Base-by-base conservation (phyloP, 2,888 invertebrate species). In the Hecatera dysodea region DNA sequence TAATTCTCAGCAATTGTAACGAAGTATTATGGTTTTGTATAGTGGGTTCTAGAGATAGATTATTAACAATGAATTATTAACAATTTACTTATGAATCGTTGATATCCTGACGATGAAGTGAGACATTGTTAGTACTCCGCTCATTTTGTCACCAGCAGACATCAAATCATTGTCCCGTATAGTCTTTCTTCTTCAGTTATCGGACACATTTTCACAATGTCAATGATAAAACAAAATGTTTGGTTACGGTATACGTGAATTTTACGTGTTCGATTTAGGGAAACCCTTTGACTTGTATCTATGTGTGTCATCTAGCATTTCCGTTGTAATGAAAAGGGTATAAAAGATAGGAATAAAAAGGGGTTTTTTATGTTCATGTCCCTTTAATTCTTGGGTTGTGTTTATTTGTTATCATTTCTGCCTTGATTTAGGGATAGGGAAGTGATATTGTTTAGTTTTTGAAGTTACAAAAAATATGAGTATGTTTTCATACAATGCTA, bases 221-320 rank as follows among this genome's bases (percentile, higher is more conserved):
- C 39, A 55, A 55, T 72, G 69, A 84, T 75, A 67, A 63, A 84
- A 75, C 71, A 72, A 81, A 81, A 80, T 77, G 70, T 78, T 86
- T 78, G 69, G 71, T 73, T 81, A 75, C n/a, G n/a, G n/a, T 72
- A 68, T 77, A 67, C 59, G 52, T 70, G 57, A 75, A 68, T 80
- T 84, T 73, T 84, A 84, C 78, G 73, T 71, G 78, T 86, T 84
- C 59, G 72, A 82, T 77, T 82, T 71, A 66, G 61, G 70, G 52
- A 70, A 72, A 82, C 71, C 75, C 72, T 84, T 85, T 81, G 68
- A 70, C 81, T 80, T 24, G 55, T 80, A 84, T 81, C 83, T 85
- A 75, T 78, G 29, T 79, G 29, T 85, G 84, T 79, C 81, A 85
- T 86, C 82, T 78, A 79, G 70, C 60, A 63, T 80, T 75, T 61